These are phyloP conservation scores for Helostoma temminkii DNA, from an alignment of 2,797 vertebrate species.

Conservation along the genomic window DNA sequence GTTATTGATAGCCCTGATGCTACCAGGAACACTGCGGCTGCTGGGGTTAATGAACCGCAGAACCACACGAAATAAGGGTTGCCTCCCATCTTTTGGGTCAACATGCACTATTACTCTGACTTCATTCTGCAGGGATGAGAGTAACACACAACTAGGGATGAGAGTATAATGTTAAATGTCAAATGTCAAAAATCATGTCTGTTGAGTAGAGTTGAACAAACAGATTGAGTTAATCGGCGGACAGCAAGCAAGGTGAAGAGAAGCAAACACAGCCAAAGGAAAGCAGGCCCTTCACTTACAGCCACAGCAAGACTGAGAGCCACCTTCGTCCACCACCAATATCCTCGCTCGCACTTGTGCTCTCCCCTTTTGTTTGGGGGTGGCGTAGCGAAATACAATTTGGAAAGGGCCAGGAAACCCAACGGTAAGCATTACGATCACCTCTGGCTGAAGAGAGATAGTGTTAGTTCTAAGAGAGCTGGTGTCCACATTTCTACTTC, in stretches of 20 bases:
- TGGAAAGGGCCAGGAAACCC: slow-evolving; percentile 87
- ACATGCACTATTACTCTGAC: slow-evolving; percentile 90
- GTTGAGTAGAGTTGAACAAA: slow-evolving; percentile 27
- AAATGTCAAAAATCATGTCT: slow-evolving; percentile 30
- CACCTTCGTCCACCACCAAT: slow-evolving; percentile 86
- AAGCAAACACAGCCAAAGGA: slow-evolving; percentile 39
- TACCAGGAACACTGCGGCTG: slow-evolving; percentile 80
- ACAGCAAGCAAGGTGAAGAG: slow-evolving; percentile 40
- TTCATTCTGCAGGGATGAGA: slow-evolving; percentile 89
- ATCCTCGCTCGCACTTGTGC: slow-evolving; percentile 82
- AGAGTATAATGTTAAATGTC: slow-evolving; percentile 16
- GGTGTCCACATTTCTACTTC: slow-evolving; percentile 25
- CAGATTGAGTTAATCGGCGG: slow-evolving; percentile 49
- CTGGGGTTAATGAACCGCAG: slow-evolving; percentile 91
- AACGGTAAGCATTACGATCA: slow-evolving; percentile 85
- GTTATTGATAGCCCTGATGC: slow-evolving; percentile 83
- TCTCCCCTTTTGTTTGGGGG: slow-evolving; percentile 76
- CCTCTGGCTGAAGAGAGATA: slow-evolving; percentile 89
- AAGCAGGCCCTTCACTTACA: slow-evolving; percentile 86
- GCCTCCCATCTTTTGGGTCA: slow-evolving; percentile 82
- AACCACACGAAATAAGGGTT: slow-evolving; percentile 87
- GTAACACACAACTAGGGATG: slow-evolving; percentile 69
- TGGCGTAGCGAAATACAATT: slow-evolving; percentile 86
- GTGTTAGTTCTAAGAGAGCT: slow-evolving; percentile 76
- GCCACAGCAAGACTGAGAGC: slow-evolving; percentile 86